Conservation (phyloP, 2,797 vertebrate genomes). For the Rhinella marina region DNA sequence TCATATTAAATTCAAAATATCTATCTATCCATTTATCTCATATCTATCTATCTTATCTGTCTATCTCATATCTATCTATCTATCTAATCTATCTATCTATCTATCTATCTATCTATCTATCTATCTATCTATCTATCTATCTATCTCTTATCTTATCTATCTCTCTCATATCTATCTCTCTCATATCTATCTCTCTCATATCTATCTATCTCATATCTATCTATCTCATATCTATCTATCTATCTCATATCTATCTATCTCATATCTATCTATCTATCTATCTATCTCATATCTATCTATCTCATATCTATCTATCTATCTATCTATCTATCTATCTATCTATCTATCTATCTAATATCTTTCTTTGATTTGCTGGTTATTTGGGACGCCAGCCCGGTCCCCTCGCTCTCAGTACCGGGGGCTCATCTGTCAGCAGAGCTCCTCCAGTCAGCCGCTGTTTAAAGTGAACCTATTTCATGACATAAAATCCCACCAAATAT, state of each 20-base stretch:
- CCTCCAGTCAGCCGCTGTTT: neutral
- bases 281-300: too few relatives aligned
- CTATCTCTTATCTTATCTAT: neutral
- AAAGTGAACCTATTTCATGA: neutral
- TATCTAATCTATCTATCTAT: neutral
- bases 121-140: neutral
- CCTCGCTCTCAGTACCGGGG: neutral
- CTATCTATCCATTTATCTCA: neutral
- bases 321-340: too few relatives aligned
- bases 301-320: too few relatives aligned
- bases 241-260: too few relatives aligned
- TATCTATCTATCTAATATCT: too few relatives aligned
- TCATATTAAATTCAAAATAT: neutral
- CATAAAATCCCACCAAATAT: neutral
- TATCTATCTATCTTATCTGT: neutral
- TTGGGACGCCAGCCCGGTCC: neutral
- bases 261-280: too few relatives aligned
- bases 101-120: neutral
- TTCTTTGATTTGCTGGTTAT: too few relatives aligned
- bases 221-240: too few relatives aligned
- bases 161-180: too few relatives aligned
- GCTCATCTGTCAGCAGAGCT: neutral
- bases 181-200: too few relatives aligned
- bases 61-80: neutral
- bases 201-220: too few relatives aligned